Percentiles rank a stretch among this genome's conserved stretches.
phyloP scores from a whole-genome alignment of 2,113 vertebrate genomes.

The Cisticola juncidis region DNA sequence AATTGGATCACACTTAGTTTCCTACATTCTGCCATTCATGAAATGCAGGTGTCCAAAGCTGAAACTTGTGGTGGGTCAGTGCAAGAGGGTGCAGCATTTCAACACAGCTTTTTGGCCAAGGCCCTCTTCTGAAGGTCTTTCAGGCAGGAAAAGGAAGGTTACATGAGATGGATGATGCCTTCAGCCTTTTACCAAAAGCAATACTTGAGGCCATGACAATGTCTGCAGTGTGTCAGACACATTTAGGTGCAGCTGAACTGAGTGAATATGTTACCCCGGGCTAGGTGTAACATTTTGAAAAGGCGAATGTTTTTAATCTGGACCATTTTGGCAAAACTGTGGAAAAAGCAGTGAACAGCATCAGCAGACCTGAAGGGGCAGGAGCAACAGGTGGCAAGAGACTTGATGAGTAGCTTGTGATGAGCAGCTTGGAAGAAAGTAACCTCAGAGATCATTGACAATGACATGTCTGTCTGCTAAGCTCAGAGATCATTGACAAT shows the following conservation, averaged over 20 bases:
- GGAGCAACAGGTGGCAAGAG: neutral
- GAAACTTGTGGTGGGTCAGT: neutral
- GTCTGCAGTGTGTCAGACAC: neutral
- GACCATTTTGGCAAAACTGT: neutral
- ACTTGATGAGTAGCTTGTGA: neutral
- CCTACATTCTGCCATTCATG: neutral
- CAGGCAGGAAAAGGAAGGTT: neutral
- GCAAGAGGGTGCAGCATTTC: neutral
- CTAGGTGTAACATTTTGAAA: neutral
- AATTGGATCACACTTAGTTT: neutral
- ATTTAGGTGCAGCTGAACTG: neutral
- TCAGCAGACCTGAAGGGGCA: neutral
- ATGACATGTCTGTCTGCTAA: neutral
- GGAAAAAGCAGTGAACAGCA: neutral
- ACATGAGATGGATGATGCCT: neutral
- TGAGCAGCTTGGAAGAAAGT: neutral
- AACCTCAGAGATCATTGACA: neutral
- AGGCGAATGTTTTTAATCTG: neutral
- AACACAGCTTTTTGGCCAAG: neutral
- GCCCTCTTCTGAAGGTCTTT: neutral
- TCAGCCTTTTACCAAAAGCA: neutral
- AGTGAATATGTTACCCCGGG: neutral
- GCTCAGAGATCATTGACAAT: neutral
- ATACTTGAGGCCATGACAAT: neutral
- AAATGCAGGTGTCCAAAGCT: neutral